These are phyloP conservation scores for Pilophorus perplexus DNA, from an alignment of 2,888 invertebrate genomes.

Conservation along the genomic window DNA sequence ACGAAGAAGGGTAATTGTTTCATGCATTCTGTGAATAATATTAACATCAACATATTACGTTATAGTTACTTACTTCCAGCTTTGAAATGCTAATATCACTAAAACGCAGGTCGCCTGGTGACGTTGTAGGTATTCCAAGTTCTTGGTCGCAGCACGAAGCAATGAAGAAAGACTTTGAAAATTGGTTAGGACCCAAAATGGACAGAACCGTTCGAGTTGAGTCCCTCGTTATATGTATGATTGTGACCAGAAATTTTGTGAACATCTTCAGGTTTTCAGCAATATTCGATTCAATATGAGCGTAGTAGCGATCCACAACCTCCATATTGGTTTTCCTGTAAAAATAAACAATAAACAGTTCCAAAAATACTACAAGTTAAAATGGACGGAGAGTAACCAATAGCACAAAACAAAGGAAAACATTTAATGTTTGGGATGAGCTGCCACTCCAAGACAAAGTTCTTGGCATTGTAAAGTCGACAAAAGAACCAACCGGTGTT, in stretches of 20 bases:
- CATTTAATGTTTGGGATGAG: no score
- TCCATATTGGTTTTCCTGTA: slow-evolving; percentile 7
- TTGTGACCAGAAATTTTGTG: neutral
- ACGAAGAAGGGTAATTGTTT: no score
- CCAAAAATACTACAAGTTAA: no score
- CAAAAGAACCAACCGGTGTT: no score
- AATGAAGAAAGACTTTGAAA: neutral
- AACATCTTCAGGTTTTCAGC: neutral
- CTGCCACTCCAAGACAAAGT: no score
- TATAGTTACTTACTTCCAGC: neutral
- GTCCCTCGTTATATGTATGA: neutral
- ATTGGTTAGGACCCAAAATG: neutral
- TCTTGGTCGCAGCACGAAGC: neutral
- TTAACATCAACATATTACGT: no score
- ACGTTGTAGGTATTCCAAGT: neutral
- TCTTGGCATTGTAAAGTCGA: no score
- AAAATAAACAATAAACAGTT: no score
- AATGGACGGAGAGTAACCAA: no score
- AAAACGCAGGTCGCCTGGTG: neutral
- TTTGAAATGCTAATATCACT: neutral
- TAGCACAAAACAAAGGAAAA: no score
- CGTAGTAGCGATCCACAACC: slow-evolving; percentile 1
- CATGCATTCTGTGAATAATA: no score
- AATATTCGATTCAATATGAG: neutral
- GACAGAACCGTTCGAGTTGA: neutral